phyloP scores from a whole-genome alignment of 2,113 vertebrate species.

The Nibea albiflora region DNA sequence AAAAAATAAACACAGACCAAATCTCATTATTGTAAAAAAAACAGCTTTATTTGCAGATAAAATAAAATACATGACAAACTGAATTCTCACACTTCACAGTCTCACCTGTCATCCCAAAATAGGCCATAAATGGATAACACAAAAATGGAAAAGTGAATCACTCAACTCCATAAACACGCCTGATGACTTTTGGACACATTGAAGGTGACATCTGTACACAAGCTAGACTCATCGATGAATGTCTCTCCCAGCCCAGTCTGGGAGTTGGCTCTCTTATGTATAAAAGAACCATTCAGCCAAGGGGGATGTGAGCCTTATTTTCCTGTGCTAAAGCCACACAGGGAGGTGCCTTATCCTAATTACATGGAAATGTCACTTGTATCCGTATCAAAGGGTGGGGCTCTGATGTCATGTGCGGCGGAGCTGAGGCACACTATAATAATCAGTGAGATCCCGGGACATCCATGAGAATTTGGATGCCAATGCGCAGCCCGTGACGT shows the following conservation, averaged over 20 bases:
- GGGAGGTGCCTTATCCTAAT: conserved; percentile 77
- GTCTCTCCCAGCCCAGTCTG: conserved; percentile 68
- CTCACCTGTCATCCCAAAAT: conserved; percentile 43
- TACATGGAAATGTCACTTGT: conserved; percentile 79
- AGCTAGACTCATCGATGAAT: conserved; percentile 71
- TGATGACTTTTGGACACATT: conserved; percentile 60
- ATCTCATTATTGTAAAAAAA: conserved; percentile 17
- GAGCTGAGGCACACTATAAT: conserved; percentile 45
- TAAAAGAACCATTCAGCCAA: conserved; percentile 78
- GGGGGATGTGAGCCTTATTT: conserved; percentile 74
- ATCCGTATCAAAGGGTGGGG: conserved; percentile 75
- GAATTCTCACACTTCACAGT: conserved; percentile 12
- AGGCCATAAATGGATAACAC: conserved; percentile 45
- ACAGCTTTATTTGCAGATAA: conserved; percentile 58
- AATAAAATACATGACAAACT: conserved; percentile 41
- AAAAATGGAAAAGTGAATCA: conserved; percentile 69
- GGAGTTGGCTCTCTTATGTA: conserved; percentile 62
- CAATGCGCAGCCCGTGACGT: conserved; percentile 56
- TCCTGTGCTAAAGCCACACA: conserved; percentile 70
- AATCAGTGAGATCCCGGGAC: conserved; percentile 60
- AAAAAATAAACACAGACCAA: conserved; percentile 59
- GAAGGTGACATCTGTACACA: conserved; percentile 72
- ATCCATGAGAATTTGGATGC: conserved; percentile 45
- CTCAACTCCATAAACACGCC: conserved; percentile 62
- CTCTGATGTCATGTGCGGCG: conserved; percentile 72